Evolutionary conservation across 53 echinoderm and acorn worm species (phyloP).

Genomic region (Patiria pectinifera): DNA sequence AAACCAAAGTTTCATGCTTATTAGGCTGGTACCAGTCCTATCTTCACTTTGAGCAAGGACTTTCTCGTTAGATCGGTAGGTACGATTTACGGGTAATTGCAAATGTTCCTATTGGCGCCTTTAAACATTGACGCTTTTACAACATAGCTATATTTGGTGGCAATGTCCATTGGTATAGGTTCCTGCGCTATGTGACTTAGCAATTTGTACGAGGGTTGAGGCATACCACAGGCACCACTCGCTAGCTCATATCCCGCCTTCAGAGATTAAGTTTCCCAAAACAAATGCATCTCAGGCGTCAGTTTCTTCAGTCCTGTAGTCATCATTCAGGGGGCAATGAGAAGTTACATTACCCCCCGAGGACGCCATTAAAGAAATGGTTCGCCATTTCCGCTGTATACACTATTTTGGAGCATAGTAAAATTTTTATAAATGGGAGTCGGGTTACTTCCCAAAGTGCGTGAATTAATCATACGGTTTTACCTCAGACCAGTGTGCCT

Average conservation of each 20-base stretch:
- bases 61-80: too few relatives aligned
- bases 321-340: background rate
- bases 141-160: too few relatives aligned
- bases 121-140: too few relatives aligned
- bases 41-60: too few relatives aligned
- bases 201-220: background rate
- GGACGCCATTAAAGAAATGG: background rate
- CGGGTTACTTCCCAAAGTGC: background rate
- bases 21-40: too few relatives aligned
- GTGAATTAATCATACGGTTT: background rate
- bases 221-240: background rate
- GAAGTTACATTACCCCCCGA: background rate
- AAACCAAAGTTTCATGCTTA: too few relatives aligned
- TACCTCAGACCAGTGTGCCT: background rate
- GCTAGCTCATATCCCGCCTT: background rate
- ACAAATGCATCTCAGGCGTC: slow-evolving; percentile 17
- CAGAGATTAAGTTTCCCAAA: background rate
- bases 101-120: too few relatives aligned
- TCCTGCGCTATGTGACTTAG: background rate
- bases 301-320: background rate
- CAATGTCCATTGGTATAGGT: background rate
- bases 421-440: background rate
- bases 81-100: too few relatives aligned
- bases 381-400: background rate
- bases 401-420: background rate